phyloP scores from a whole-genome alignment of 1,140 invertebrate species.

The Saccostrea glomerata region DNA sequence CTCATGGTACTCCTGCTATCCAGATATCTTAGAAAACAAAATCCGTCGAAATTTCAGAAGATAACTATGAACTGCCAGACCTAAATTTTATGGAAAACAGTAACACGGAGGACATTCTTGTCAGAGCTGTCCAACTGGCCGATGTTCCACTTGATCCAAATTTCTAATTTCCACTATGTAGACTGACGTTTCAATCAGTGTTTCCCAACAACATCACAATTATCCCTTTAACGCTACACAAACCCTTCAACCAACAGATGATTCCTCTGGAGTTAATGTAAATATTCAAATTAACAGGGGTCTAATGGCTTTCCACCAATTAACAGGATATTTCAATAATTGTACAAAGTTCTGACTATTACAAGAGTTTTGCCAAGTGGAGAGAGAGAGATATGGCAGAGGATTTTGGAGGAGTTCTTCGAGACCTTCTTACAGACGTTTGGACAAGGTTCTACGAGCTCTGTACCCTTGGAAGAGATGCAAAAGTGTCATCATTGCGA shows the following conservation, averaged over 20 bases:
- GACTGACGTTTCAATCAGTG: too few relatives aligned
- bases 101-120: neutral
- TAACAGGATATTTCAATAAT: slow-evolving; percentile 46
- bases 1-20: neutral
- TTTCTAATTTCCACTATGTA: too few relatives aligned
- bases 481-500: too few relatives aligned
- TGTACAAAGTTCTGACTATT: neutral
- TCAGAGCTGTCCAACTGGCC: neutral
- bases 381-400: slow-evolving; percentile 34
- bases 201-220: too few relatives aligned
- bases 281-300: slow-evolving; percentile 35
- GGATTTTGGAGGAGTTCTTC: slow-evolving; percentile 44
- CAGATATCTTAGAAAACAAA: neutral
- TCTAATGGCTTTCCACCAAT: neutral
- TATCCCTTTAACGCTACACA: neutral
- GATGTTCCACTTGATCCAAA: too few relatives aligned
- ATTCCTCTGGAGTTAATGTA: neutral
- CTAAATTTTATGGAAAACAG: neutral
- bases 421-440: slow-evolving; percentile 11
- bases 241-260: neutral
- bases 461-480: too few relatives aligned
- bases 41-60: neutral
- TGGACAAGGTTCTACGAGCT: too few relatives aligned
- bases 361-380: slow-evolving; percentile 44
- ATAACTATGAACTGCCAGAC: neutral